Evolutionary conservation across 2,113 vertebrate species (phyloP), one percentile per base, ranked within the genome.

Genomic region (Lepidothrix coronata): DNA sequence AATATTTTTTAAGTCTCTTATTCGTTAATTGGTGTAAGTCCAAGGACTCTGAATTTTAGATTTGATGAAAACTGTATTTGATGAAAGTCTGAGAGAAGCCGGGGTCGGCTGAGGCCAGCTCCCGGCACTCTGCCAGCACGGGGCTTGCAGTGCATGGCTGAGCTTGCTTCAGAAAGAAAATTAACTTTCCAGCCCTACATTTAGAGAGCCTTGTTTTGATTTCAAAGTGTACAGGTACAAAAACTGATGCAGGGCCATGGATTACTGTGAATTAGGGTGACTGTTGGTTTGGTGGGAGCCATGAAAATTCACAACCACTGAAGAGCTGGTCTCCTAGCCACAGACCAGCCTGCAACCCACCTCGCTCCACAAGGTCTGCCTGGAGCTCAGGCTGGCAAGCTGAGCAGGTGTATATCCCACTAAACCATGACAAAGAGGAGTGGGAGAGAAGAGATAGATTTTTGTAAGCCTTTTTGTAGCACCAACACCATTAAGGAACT

Each of bases 21-120:
- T 43, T 65, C 49, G 61, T 86, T 96, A 86, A 76, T 77, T 94
- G 59, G 30, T 71, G 30, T 49, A 90, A 79, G 55, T 82, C 76
- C 66, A 23, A 79, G 59, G 61, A 72, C 33, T 57, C 39, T 35
- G 91, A 77, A 84, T 90, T 84, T 85, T 44, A 55, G 59, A 62
- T 90, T 85, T 70, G 75, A 24, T 88, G 57, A 48, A 48, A 55
- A 39, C 28, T 82, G 10, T 51, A 8, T 75, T 67, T 96, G 74
- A 25, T 79, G n/a, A 24, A 83, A 71, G 66, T 59, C 27, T 78
- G 1, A 30, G 43, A 39, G 77, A 30, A 74, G 15, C 52, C 3
- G 46, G 54, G 85, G 87, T 88, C 5, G 0, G 54, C 13, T 93
- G 85, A 85, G 93, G 89, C 31, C 70, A 75, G 37, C 52, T 73